Percentiles rank a stretch among this genome's conserved stretches.
Conservation (phyloP, 2,797 vertebrate species). For the Xerus rutilus region DNA sequence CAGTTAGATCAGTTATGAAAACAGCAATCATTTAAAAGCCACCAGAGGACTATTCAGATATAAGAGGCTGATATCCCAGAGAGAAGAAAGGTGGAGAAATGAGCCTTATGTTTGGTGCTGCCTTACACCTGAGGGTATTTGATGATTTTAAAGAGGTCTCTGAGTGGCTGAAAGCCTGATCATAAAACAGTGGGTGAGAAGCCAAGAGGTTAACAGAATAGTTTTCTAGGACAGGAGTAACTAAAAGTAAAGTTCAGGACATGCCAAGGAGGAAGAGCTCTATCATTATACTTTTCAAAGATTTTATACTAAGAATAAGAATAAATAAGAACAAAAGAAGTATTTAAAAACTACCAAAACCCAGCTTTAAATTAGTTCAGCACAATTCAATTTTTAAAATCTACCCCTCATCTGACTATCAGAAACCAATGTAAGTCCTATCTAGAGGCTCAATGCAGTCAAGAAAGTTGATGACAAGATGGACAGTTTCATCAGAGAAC, state of each 20-base stretch:
- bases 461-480: background rate
- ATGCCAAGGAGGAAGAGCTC: background rate
- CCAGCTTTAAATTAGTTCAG: background rate
- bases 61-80: background rate
- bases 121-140: background rate
- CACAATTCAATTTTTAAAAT: constrained; percentile 36
- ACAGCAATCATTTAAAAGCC: background rate
- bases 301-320: background rate
- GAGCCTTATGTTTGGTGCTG: background rate
- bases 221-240: background rate
- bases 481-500: background rate
- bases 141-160: background rate
- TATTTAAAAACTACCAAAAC: constrained; percentile 29
- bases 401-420: background rate
- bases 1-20: constrained; percentile 20
- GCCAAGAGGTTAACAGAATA: background rate
- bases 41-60: background rate
- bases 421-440: background rate
- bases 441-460: background rate
- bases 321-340: background rate
- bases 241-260: constrained; percentile 27
- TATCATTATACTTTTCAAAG: constrained; percentile 29
- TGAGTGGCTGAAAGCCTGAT: background rate
- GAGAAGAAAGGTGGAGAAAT: background rate
- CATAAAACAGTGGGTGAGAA: background rate